A percentile compares a stretch with the other conserved stretches of the same genome.
Evolutionary conservation across 1,140 invertebrate genomes (phyloP).

Genomic region (Penaeus vannamei): DNA sequence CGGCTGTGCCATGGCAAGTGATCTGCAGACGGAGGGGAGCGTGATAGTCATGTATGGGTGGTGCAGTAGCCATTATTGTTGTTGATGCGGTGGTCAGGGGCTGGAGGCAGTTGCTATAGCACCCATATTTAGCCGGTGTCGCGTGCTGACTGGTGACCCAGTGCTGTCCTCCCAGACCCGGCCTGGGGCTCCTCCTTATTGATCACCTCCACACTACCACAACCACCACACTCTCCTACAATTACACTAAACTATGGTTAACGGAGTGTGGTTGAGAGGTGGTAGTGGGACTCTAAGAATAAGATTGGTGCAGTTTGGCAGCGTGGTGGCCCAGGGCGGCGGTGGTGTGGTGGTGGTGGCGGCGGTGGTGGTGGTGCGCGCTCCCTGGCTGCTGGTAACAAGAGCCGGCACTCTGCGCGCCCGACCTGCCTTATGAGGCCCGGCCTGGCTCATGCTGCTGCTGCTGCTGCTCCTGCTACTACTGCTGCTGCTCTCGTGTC

Average conservation of each 20-base stretch:
- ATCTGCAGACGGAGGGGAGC: too few relatives aligned
- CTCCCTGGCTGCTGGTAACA: conserved; percentile 36
- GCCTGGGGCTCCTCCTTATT: too few relatives aligned
- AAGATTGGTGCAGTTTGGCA: conserved; percentile 52
- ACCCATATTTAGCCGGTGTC: conserved; percentile 27
- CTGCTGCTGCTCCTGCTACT: background rate
- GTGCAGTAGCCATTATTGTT: too few relatives aligned
- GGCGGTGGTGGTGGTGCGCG: conserved; percentile 16
- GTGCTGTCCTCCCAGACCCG: background rate
- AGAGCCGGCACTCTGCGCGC: conserved; percentile 35
- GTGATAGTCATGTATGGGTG: too few relatives aligned
- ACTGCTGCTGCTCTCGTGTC: background rate
- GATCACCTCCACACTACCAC: too few relatives aligned
- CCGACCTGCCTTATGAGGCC: conserved; percentile 47
- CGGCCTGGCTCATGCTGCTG: conserved; percentile 24
- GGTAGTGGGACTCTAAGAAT: conserved; percentile 46
- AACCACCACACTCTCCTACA: too few relatives aligned
- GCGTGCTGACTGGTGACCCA: background rate
- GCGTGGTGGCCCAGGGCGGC: background rate
- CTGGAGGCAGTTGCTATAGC: conserved; percentile 26
- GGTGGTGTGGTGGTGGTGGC: background rate
- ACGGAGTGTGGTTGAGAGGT: background rate
- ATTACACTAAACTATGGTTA: too few relatives aligned
- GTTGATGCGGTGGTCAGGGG: conserved; percentile 7
- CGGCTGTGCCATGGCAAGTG: too few relatives aligned